Evolutionary conservation across 2,888 invertebrate genomes (phyloP).

Genomic region (Amiota communis): DNA sequence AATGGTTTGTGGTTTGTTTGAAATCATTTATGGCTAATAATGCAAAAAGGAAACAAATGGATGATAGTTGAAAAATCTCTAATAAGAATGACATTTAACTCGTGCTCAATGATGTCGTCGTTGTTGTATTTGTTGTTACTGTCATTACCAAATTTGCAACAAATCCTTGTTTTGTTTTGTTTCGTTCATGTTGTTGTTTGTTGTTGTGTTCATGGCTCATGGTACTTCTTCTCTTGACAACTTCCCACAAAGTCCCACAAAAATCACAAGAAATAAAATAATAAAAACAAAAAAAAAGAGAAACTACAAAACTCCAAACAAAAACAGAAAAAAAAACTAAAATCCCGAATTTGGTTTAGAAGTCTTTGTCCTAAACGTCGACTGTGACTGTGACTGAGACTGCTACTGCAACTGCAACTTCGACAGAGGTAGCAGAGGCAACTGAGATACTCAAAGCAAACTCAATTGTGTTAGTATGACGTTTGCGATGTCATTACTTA

Average conservation of each 20-base stretch:
- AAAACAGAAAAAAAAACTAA: background rate
- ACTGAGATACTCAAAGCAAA: too few species aligned
- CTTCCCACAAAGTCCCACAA: conserved; percentile 6
- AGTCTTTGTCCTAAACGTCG: background rate
- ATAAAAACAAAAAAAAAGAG: too few species aligned
- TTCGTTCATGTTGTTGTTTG: conserved; percentile 6
- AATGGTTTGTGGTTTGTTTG: too few species aligned
- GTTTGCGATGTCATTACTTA: background rate
- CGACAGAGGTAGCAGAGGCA: too few species aligned
- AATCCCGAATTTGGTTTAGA: conserved; percentile 21
- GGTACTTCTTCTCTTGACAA: conserved; percentile 13
- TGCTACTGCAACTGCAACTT: background rate
- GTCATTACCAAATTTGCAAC: conserved; percentile 29
- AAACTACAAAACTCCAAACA: too few species aligned
- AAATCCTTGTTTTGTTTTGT: conserved; percentile 4
- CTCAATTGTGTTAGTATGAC: too few species aligned
- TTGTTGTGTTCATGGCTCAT: conserved; percentile 4
- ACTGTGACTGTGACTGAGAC: conserved; percentile 28
- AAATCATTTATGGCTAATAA: too few species aligned
- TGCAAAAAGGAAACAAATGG: too few species aligned
- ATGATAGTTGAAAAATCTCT: background rate
- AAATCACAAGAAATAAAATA: too few species aligned
- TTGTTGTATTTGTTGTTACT: conserved; percentile 24
- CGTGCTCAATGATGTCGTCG: conserved; percentile 61
- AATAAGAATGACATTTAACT: conserved; percentile 45